Evolutionary conservation across 2,113 vertebrate genomes (phyloP).

Genomic region (Parus major): DNA sequence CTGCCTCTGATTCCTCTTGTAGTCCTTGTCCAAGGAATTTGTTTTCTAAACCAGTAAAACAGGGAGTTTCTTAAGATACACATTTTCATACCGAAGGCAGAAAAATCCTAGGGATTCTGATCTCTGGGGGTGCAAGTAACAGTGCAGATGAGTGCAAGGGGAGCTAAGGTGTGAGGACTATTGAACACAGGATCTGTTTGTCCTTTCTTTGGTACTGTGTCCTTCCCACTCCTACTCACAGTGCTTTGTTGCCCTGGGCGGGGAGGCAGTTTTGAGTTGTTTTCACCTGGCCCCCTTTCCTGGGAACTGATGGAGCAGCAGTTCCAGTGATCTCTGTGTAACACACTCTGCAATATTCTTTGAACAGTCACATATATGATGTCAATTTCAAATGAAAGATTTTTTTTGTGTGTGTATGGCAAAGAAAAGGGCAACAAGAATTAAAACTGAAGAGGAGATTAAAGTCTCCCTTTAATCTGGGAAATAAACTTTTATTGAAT

Average conservation of each 20-base stretch:
- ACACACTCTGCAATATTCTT: not conserved
- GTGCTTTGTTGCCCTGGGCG: not conserved
- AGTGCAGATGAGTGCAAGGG: not conserved
- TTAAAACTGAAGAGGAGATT: not conserved
- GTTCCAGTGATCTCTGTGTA: not conserved
- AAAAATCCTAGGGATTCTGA: not conserved
- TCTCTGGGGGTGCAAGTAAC: not conserved
- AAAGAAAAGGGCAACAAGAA: not conserved
- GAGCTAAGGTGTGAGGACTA: not conserved
- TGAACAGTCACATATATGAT: not conserved
- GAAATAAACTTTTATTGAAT: not conserved
- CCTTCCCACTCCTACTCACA: rapidly evolving
- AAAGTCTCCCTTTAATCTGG: not conserved
- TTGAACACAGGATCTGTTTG: not conserved
- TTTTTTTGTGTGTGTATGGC: not conserved
- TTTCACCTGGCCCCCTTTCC: not conserved
- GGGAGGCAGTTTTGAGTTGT: not conserved
- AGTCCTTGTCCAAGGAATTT: not conserved
- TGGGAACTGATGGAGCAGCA: not conserved
- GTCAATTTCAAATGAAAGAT: not conserved
- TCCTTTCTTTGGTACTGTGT: not conserved
- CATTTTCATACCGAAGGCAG: not conserved
- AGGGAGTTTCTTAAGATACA: not conserved
- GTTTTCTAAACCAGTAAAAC: not conserved
- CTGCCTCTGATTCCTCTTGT: not conserved